Conservation (phyloP, 2,797 vertebrate genomes). For the Loris lydekkerianus region DNA sequence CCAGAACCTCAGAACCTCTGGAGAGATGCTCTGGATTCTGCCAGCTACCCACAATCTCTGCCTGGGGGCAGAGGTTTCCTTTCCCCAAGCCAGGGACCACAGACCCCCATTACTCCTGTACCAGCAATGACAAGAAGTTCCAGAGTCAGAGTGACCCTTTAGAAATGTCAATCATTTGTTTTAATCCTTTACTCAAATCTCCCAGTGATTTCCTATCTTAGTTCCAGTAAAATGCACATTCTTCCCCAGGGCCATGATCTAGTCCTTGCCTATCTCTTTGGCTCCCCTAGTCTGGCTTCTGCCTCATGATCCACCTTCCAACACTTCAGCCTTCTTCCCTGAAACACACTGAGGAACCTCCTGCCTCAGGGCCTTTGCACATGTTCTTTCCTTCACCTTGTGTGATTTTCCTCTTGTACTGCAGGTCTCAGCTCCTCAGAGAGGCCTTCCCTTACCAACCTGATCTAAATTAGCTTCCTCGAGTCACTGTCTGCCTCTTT, state of each 20-base stretch:
- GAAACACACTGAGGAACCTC: neutral
- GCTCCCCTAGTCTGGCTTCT: neutral
- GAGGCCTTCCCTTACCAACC: neutral
- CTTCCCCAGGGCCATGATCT: neutral
- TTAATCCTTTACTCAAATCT: neutral
- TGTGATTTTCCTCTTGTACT: neutral
- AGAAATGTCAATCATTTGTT: neutral
- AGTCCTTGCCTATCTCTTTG: neutral
- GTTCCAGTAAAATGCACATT: neutral
- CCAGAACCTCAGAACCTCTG: conserved; percentile 78
- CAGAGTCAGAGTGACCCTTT: neutral
- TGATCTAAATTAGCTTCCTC: neutral
- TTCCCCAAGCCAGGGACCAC: neutral
- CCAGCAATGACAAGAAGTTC: neutral
- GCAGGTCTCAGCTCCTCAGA: neutral
- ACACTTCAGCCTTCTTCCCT: neutral
- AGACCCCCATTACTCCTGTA: neutral
- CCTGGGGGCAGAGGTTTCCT: conserved; percentile 43
- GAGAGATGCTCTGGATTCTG: conserved; percentile 79
- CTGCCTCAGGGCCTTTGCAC: neutral
- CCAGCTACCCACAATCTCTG: conserved; percentile 77
- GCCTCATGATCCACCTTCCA: neutral
- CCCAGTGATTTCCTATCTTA: neutral
- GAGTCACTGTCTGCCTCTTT: neutral
- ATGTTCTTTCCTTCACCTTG: neutral